These are phyloP conservation scores for Plodia interpunctella DNA, from an alignment of 1,140 invertebrate genomes.

Conservation along the genomic window DNA sequence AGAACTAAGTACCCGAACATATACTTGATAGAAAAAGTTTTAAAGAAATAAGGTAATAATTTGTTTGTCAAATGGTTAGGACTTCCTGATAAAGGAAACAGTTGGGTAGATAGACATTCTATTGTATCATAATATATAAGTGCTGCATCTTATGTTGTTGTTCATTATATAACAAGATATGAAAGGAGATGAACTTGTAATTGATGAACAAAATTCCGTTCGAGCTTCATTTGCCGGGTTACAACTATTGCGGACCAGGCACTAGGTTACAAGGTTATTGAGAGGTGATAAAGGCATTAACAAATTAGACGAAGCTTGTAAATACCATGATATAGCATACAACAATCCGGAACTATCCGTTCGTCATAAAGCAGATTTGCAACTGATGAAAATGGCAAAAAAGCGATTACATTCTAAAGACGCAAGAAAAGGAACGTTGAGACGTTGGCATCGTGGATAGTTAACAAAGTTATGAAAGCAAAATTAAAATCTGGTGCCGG, in stretches of 20 bases:
- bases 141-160: no score
- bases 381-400: slow-evolving; percentile 54
- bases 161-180: no score
- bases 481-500: slow-evolving; percentile 21
- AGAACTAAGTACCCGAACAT: no score
- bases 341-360: slow-evolving; percentile 39
- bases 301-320: slow-evolving; percentile 62
- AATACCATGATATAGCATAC: slow-evolving; percentile 69
- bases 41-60: slow-evolving; percentile 37
- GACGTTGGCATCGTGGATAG: slow-evolving; percentile 20
- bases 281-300: slow-evolving; percentile 65
- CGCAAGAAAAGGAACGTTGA: slow-evolving; percentile 27
- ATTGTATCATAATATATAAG: neutral
- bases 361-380: slow-evolving; percentile 57
- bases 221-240: slow-evolving; percentile 69
- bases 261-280: slow-evolving; percentile 64
- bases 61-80: slow-evolving; percentile 56
- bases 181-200: no score
- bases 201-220: slow-evolving; percentile 61
- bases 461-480: slow-evolving; percentile 21
- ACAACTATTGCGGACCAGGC: slow-evolving; percentile 69
- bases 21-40: slow-evolving; percentile 55
- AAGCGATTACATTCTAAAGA: slow-evolving; percentile 51
- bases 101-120: slow-evolving; percentile 36
- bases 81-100: slow-evolving; percentile 36